Conservation (phyloP, 1,140 invertebrate genomes). For the Heterodera carotae region DNA sequence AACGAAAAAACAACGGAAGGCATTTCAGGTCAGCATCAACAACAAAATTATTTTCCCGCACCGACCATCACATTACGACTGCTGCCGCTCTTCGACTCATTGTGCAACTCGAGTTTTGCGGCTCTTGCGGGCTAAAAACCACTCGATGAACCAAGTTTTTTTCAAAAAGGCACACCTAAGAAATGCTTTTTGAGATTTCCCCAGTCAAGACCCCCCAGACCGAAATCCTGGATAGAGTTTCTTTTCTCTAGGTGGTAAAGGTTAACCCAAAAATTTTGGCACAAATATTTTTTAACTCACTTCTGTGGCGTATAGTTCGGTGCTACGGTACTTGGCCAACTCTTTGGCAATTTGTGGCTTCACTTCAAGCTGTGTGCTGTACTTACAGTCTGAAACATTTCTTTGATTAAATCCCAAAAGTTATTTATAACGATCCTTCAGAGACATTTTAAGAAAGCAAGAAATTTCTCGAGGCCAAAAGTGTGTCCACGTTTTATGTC, state of each 20-base stretch:
- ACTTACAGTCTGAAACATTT: conserved; percentile 69
- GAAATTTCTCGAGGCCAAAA: conserved; percentile 97
- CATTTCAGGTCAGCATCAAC: neutral
- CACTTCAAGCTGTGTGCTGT: conserved; percentile 77
- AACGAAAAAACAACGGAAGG: neutral
- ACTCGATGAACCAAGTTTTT: neutral
- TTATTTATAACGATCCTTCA: neutral
- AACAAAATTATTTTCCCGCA: neutral
- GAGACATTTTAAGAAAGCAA: conserved; percentile 87
- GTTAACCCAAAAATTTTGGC: too few relatives aligned
- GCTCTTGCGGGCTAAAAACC: neutral
- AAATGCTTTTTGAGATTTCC: too few relatives aligned
- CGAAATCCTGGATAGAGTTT: too few relatives aligned
- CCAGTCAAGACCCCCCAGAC: neutral
- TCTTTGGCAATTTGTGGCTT: conserved; percentile 78
- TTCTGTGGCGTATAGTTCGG: conserved; percentile 81
- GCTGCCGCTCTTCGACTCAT: neutral
- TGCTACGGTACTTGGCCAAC: conserved; percentile 84
- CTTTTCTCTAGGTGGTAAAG: too few relatives aligned
- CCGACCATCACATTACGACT: neutral
- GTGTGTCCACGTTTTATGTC: conserved; percentile 91
- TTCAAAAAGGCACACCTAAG: conserved; percentile 1
- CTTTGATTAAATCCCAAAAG: conserved; percentile 19
- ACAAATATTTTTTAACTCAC: conserved; percentile 53
- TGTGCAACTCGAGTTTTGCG: neutral